Evolutionary conservation across 1,140 invertebrate species (phyloP).

Genomic region (Sinonovacula constricta): DNA sequence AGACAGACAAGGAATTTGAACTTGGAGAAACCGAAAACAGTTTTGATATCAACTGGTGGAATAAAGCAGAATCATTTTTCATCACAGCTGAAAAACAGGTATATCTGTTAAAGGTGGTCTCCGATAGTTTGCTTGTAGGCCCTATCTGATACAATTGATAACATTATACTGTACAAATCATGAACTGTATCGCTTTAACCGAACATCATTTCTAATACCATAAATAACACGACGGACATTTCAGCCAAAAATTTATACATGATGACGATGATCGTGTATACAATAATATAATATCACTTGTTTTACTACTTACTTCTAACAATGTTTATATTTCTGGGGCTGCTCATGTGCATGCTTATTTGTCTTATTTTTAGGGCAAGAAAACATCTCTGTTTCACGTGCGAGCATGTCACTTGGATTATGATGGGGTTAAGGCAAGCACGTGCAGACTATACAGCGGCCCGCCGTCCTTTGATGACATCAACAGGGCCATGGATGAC

Average conservation of each 20-base stretch:
- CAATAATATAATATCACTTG: too few species aligned
- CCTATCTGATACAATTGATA: too few species aligned
- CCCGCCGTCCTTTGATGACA: conserved; percentile 37
- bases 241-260: too few species aligned
- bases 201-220: too few species aligned
- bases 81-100: conserved; percentile 75
- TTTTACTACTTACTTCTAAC: too few species aligned
- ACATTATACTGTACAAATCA: too few species aligned
- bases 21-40: conserved; percentile 58
- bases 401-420: conserved; percentile 79
- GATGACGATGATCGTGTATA: too few species aligned
- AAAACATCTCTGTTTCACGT: conserved; percentile 76
- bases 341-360: too few species aligned
- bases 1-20: conserved; percentile 63
- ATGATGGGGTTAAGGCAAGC: conserved; percentile 72
- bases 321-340: too few species aligned
- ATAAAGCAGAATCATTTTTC: conserved; percentile 77
- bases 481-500: conserved; percentile 41
- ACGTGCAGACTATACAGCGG: conserved; percentile 68
- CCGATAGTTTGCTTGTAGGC: too few species aligned
- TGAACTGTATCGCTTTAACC: too few species aligned
- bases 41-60: conserved; percentile 75
- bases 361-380: conserved; percentile 65
- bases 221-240: too few species aligned
- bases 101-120: conserved; percentile 64